Percentiles rank a stretch among this genome's conserved stretches.
Conservation (phyloP, 2,888 invertebrate species). For the Drosophila aldrichi region DNA sequence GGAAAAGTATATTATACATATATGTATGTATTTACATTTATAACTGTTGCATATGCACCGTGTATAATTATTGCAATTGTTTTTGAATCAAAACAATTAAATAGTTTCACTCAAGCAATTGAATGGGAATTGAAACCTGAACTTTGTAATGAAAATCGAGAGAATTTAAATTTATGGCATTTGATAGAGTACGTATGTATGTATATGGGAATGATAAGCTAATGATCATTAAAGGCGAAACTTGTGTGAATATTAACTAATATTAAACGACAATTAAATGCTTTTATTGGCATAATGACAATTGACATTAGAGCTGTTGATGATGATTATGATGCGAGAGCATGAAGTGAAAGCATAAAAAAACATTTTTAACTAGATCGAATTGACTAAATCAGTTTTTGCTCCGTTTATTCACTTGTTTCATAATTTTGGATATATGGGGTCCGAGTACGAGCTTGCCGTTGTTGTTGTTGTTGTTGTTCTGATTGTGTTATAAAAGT, state of each 20-base stretch:
- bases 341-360: background rate
- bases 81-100: constrained; percentile 51
- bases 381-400: constrained; percentile 41
- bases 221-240: background rate
- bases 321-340: background rate
- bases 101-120: constrained; percentile 39
- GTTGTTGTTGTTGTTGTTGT: background rate
- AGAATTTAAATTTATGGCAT: background rate
- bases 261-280: background rate
- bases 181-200: background rate
- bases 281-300: background rate
- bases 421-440: constrained; percentile 1
- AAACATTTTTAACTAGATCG: constrained; percentile 3
- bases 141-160: constrained; percentile 6
- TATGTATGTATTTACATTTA: constrained; percentile 9
- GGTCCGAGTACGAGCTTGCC: background rate
- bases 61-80: constrained; percentile 54
- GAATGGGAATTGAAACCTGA: constrained; percentile 8
- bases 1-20: background rate
- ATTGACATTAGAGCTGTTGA: background rate
- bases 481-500: background rate
- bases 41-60: constrained; percentile 23
- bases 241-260: too few relatives aligned
- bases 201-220: background rate
- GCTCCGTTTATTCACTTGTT: constrained; percentile 42